Evolutionary conservation across 2,113 vertebrate genomes (phyloP), one percentile per base, ranked within the genome.

Genomic region (Ariopsis seemanni): DNA sequence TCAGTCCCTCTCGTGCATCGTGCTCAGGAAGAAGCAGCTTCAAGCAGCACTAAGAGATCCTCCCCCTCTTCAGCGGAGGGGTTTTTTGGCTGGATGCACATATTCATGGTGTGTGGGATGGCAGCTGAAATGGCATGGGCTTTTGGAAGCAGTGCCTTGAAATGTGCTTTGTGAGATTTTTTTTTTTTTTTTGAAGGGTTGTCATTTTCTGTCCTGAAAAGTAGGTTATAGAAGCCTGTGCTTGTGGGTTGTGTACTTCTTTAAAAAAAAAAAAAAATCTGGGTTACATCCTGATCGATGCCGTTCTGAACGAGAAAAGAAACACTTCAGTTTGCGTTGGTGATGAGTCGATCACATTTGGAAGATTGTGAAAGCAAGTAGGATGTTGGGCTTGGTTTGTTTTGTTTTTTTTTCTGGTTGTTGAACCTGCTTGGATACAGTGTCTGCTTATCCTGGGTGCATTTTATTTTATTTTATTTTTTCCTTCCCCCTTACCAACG

Each of bases 81-180:
- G 12, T 72, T 87, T 53, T 82, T 87, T 87, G 86, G 78, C 79
- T 87, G 86, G 12, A 65, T 67, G 17, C 58, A 42, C 50, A 67
- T 18, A n/a, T 80, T 42, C 74, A 14, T 48, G 57, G 74, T 79
- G 87, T 79, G 87, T 88, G 87, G 87, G 87, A 65, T 84, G 69
- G 86, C 80, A 83, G 86, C 86, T 88, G 58, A 88, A 88, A 77
- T 65, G 81, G 72, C 71, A 67, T 15, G 58, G 74, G 42, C 79
- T 78, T 20, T 78, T 74, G 55, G 53, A 77, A 77, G 60, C 8
- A 10, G 27, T 77, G 82, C 60, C 71, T 18, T 72, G 55, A 83
- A 84, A 84, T 65, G 81, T 57, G 18, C 75, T 75, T 53, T 3
- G 18, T 75, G 27, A 52, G n/a, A 75, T 25, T 18, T 30, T 30